Evolutionary conservation across 2,797 vertebrate genomes (phyloP), one percentile per base, ranked within the genome.

Genomic region (Sebastiscus albofasciatus): DNA sequence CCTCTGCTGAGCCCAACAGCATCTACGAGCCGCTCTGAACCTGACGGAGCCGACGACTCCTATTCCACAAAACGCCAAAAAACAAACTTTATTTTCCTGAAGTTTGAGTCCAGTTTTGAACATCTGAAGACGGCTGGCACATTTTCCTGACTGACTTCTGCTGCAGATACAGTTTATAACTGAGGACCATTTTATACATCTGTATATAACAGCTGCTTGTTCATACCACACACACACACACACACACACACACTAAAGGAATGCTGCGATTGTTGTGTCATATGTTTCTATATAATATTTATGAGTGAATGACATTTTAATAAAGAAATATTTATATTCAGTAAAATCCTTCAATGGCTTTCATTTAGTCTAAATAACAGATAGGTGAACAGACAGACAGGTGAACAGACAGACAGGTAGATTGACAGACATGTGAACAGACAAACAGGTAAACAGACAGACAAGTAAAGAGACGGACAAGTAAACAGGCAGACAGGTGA

Each of bases 161-260:
- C 75, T 42, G 72, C 66, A 72, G 54, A 61, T 6, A 67, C 36
- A 39, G 36, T 39, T 39, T 60, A 83, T 10, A 14, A 93, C 95
- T 95, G 95, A 96, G 97, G 97, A 98, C 97, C 97, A 97, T 95
- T 96, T 97, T 96, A 83, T 97, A 96, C 90, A 95, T 49, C 11
- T 89, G 80, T 77, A 82, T 69, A 79, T 82, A 89, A 75, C 34
- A 88, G 72, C 31, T 72, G 49, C 80, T 67, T 71, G 9, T 80
- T 77, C 31, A 31, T n/a, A 22, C 3, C 4, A 31, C 54, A 77
- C 27, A 72, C 55, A 56, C 22, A 39, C 42, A 27, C 36, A 71
- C 54, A 58, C 8, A 75, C 18, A 10, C 24, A 54, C 76, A 56
- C 39, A 18, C 42, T 26, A 31, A 56, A 31, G 3, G 33, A 58